Evolutionary conservation across 2,888 invertebrate species (phyloP).

Genomic region (Linyphia triangularis): DNA sequence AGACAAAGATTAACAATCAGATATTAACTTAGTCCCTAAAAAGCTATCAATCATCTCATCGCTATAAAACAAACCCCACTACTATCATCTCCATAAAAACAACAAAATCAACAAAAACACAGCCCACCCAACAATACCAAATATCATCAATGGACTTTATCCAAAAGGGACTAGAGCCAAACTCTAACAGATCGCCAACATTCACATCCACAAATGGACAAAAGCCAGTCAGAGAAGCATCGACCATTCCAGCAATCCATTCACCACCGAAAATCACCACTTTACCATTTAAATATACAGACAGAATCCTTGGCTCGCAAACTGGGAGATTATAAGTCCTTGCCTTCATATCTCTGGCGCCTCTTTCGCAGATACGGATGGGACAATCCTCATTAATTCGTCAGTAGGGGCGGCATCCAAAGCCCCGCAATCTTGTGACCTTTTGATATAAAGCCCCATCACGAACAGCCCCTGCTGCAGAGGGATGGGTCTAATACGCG

Average conservation of each 20-base stretch:
- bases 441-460: conserved; percentile 28
- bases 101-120: background rate
- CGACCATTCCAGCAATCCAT: background rate
- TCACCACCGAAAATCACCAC: conserved; percentile 8
- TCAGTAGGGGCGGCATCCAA: background rate
- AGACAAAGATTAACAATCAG: too few species aligned
- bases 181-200: background rate
- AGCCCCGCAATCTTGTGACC: conserved; percentile 21
- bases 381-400: conserved; percentile 23
- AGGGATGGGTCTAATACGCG: conserved; percentile 15
- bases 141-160: background rate
- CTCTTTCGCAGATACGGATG: conserved; percentile 3
- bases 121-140: background rate
- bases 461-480: background rate
- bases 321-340: conserved; percentile 18
- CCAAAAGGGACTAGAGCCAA: background rate
- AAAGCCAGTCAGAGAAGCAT: background rate
- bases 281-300: conserved; percentile 12
- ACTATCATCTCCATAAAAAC: background rate
- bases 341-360: background rate
- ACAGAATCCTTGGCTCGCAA: background rate
- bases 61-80: background rate
- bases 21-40: too few species aligned
- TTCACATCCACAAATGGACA: background rate
- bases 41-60: background rate